Percentiles rank a stretch among this genome's conserved stretches.
Evolutionary conservation across 1,140 invertebrate genomes (phyloP).

Genomic region (Dryas iulia): DNA sequence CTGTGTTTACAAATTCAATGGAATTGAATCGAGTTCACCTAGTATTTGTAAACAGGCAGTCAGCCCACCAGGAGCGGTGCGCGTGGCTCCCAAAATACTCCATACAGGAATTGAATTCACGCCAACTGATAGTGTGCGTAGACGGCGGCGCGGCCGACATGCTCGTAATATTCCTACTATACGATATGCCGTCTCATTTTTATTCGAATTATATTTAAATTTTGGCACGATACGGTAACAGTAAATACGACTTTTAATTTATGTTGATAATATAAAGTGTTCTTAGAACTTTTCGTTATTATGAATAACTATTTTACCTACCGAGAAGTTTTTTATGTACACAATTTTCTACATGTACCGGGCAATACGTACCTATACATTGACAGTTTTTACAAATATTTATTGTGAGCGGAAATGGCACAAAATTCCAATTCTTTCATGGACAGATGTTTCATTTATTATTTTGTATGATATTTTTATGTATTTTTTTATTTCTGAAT

Average conservation of each 20-base stretch:
- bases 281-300: not conserved
- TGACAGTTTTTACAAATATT: not conserved
- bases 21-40: conserved; percentile 71
- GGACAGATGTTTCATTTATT: not conserved
- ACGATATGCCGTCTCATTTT: conserved; percentile 72
- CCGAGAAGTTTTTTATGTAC: not conserved
- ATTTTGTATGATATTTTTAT: not conserved
- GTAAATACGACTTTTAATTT: not conserved
- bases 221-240: not conserved
- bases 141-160: conserved; percentile 57
- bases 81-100: conserved; percentile 73
- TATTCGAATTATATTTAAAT: conserved; percentile 31
- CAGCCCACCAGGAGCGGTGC: conserved; percentile 46
- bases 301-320: not conserved
- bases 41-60: conserved; percentile 76
- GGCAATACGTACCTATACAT: too few species aligned
- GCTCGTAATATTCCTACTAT: conserved; percentile 73
- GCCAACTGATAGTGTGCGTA: conserved; percentile 74
- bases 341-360: too few species aligned
- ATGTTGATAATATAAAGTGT: not conserved
- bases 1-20: conserved; percentile 71
- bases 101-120: conserved; percentile 74
- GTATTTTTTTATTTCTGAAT: not conserved
- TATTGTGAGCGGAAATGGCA: not conserved
- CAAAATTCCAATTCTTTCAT: too few species aligned